Evolutionary conservation across 2,113 vertebrate species (phyloP).

Genomic region (Euleptes europaea): DNA sequence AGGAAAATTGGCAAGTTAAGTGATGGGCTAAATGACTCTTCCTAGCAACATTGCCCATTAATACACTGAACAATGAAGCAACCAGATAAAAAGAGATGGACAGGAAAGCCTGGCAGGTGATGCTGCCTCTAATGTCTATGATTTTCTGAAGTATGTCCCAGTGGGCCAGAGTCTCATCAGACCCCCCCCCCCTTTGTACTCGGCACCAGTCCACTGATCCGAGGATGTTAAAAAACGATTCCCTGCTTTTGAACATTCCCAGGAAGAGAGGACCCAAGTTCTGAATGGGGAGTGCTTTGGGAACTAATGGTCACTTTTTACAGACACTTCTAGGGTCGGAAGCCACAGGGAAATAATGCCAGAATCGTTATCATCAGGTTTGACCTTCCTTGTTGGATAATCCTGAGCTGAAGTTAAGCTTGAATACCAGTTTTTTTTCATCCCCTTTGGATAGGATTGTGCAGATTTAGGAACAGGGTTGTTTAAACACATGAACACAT

Average conservation of each 20-base stretch:
- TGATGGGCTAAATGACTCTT: background rate
- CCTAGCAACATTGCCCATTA: background rate
- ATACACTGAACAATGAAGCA: slow-evolving; percentile 6
- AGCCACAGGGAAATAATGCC: background rate
- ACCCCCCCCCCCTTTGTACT: background rate
- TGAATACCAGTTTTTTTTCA: background rate
- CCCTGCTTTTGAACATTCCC: slow-evolving; percentile 17
- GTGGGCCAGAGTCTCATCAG: slow-evolving; percentile 11
- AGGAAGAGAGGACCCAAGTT: background rate
- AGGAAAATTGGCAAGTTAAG: slow-evolving; percentile 1
- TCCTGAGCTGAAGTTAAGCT: background rate
- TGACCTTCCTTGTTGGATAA: slow-evolving; percentile 5
- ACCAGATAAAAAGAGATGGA: slow-evolving; percentile 3
- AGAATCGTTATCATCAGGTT: background rate
- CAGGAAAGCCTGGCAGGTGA: slow-evolving; percentile 24
- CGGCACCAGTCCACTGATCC: slow-evolving; percentile 22
- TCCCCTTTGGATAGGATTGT: background rate
- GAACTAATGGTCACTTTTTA: slow-evolving; percentile 24
- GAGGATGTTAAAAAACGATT: background rate
- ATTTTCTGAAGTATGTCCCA: slow-evolving; percentile 31
- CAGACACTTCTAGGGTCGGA: background rate
- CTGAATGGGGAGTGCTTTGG: background rate
- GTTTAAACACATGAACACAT: background rate
- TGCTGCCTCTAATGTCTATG: slow-evolving; percentile 20
- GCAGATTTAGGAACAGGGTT: background rate